Base-by-base conservation (phyloP, 2,888 invertebrate species). In the Miltochrista miniata region DNA sequence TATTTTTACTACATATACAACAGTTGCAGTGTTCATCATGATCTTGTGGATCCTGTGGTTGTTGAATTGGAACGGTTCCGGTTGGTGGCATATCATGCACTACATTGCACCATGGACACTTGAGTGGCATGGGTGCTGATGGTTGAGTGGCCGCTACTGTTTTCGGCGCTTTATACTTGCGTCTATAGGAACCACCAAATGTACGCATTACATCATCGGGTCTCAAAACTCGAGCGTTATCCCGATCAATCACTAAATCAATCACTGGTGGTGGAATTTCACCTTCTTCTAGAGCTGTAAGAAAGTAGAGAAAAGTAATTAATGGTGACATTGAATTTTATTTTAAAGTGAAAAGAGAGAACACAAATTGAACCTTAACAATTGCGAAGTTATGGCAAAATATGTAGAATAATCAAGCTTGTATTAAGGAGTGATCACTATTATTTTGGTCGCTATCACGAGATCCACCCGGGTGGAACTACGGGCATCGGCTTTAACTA, bases 231-330 rank as follows among this genome's bases (percentile, higher is more conserved):
- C 11, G 41, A 33, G 48, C 54, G 14, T 34, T 42, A 13, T 42
- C 34, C 38, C 31, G 51, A 29, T 56, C 47, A 12, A 56, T 47
- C n/a, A 51, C 8, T 29, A 59, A 18, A 42, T 56, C 47, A 9
- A 54, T 39, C 10, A 14, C 18, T 11, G 53, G 51, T 24, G 42
- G n/a, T 7, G 9, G 7, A 10, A 18, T n/a, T 39, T 33, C 10
- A 4, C 29, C 34, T 14, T 33, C 7, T 43, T 33, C 1, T 1
- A 1, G 7, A 1, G 12, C 51, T 55, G 35, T 31, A 12, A 44
- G 24, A 18, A 11, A n/a, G n/a, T 11, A 35, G 5, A 4, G 1
- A 1, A 33, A 31, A 33, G 0, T 3, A 51, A 46, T 14, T 0
- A 29, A 35, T 8, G 29, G 14, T 2, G 10, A 36, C 4, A 13